Evolutionary conservation across 2,888 invertebrate species (phyloP), one percentile per base, ranked within the genome.

Genomic region (Stenchaetothrips biformis): DNA sequence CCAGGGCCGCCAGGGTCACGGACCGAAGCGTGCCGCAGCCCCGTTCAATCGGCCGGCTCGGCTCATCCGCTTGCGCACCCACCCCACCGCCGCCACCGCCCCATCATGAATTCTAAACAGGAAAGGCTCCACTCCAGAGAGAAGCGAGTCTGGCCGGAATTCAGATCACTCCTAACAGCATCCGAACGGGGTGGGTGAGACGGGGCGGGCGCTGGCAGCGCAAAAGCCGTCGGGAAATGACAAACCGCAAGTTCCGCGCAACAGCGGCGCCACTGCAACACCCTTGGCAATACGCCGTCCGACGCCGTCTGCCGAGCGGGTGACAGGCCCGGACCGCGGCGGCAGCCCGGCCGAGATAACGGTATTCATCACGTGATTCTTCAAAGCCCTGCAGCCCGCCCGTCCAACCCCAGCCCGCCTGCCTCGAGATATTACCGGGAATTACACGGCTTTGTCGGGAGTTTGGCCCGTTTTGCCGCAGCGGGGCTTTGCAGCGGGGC

Each of bases 81-180:
- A 21, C 67, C n/a, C 25, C 21, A 21, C 67, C 67, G 25, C 21
- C 21, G 25, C 67, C n/a, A 67, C 16, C 67, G 37, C 53, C 21
- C 21, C 67, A 74, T 74, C 67, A 74, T 74, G 67, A 74, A 74
- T 74, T 74, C 67, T 74, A 74, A 74, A 74, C 67, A 74, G 67
- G 67, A n/a, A 25, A 25, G 53, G 53, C 37, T 37, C 37, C 37
- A 37, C 37, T 37, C 37, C 37, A 37, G 37, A 37, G 37, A 16
- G 13, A 53, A 53, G 53, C 53, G 67, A 74, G 21, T n/a, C 67
- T 74, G 67, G 67, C 21, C 67, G 67, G 67, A 74, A 74, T 74
- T 74, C 67, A 74, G 67, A 74, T 74, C 67, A 25, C 67, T 74
- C 25, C 67, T n/a, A 74, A n/a, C 67, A 21, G 67, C 67, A 74